phyloP scores from a whole-genome alignment of 2,113 vertebrate species.

The Saccopteryx leptura region DNA sequence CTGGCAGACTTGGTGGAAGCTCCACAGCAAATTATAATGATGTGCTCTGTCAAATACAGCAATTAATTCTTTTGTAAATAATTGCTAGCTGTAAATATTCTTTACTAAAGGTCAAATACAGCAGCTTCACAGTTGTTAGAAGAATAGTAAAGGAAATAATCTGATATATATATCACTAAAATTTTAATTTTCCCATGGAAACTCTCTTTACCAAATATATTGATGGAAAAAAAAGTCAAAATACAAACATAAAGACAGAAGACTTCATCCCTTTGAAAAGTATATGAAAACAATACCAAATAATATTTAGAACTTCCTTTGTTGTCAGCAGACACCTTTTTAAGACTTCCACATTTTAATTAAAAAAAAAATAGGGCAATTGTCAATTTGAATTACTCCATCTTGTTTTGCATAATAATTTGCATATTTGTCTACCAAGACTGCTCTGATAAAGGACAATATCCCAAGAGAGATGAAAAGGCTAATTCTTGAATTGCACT shows the following conservation, averaged over 20 bases:
- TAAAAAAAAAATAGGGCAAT: constrained; percentile 62
- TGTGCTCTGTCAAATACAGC: background rate
- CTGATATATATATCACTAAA: background rate
- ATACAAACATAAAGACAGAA: constrained; percentile 30
- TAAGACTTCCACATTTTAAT: constrained; percentile 72
- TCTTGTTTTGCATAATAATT: constrained; percentile 83
- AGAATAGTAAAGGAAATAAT: constrained; percentile 34
- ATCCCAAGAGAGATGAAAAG: constrained; percentile 78
- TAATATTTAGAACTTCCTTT: constrained; percentile 71
- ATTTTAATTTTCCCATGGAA: constrained; percentile 47
- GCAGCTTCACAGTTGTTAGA: background rate
- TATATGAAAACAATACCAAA: constrained; percentile 71
- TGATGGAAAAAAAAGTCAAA: background rate
- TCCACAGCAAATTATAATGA: background rate
- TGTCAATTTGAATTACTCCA: constrained; percentile 83
- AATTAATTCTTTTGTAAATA: constrained; percentile 17
- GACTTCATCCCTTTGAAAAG: constrained; percentile 60
- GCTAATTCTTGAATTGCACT: constrained; percentile 74
- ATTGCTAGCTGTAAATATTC: background rate
- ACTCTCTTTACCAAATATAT: background rate
- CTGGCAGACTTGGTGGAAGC: background rate
- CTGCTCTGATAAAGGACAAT: constrained; percentile 78
- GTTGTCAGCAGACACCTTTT: constrained; percentile 76
- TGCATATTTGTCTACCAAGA: constrained; percentile 82
- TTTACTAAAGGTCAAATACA: background rate